Conservation (phyloP, 1,140 invertebrate genomes). For the Proctacanthus coquilletti region DNA sequence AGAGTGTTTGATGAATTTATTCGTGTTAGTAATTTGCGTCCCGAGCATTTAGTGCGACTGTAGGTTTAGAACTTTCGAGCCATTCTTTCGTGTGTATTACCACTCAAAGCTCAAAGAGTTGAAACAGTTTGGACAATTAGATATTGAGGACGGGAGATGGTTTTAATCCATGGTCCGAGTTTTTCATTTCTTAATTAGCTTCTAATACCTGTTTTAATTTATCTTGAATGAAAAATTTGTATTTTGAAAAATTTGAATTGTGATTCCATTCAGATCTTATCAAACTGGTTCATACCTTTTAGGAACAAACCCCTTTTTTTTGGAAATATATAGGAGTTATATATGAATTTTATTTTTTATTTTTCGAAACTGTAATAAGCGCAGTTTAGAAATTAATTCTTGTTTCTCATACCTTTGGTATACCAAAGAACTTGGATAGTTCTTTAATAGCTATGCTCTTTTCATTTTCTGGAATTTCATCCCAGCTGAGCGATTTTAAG, state of each 20-base stretch:
- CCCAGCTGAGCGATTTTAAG: slow-evolving; percentile 23
- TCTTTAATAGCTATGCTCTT: slow-evolving; percentile 21
- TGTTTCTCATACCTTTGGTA: slow-evolving; percentile 26
- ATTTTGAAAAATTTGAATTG: not conserved
- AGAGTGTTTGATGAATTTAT: not conserved
- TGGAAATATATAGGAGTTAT: not conserved
- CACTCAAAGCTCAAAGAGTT: no score
- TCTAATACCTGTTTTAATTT: no score
- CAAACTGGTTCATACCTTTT: no score
- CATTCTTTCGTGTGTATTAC: no score
- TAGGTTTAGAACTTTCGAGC: no score
- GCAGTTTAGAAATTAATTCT: not conserved
- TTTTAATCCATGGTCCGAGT: no score
- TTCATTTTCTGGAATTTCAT: slow-evolving; percentile 16
- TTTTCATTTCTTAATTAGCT: no score
- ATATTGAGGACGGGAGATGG: no score
- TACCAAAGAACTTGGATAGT: slow-evolving; percentile 26
- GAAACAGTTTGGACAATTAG: no score
- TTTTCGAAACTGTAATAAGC: not conserved
- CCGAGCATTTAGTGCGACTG: not conserved
- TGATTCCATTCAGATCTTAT: not conserved
- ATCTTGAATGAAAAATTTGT: no score
- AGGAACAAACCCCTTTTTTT: not conserved
- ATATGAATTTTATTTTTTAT: not conserved
- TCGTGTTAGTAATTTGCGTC: not conserved